Evolutionary conservation across 2,797 vertebrate genomes (phyloP).

Genomic region (Amblyopsis hoosieri): DNA sequence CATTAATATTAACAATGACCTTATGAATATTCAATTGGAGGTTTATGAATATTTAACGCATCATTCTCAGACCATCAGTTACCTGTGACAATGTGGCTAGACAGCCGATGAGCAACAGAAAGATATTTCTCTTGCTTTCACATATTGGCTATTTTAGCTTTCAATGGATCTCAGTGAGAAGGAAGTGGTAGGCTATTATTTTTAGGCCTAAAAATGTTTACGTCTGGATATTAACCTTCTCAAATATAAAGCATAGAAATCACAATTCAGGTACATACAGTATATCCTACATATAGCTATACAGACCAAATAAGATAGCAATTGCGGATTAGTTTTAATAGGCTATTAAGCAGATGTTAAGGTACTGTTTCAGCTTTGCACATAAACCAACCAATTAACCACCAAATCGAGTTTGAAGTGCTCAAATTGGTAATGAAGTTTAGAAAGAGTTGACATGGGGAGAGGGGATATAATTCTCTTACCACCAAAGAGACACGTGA

Average conservation of each 20-base stretch:
- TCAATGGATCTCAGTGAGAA: constrained; percentile 17
- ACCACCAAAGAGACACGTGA: constrained; percentile 22
- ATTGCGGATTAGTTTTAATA: constrained; percentile 37
- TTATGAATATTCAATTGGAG: constrained; percentile 67
- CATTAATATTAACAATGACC: constrained; percentile 65
- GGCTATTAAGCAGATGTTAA: constrained; percentile 44
- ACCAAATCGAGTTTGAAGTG: constrained; percentile 21
- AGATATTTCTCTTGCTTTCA: constrained; percentile 64
- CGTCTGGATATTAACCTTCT: too few species aligned
- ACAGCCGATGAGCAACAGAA: constrained; percentile 71
- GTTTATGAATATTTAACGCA: constrained; percentile 75
- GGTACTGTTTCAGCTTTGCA: constrained; percentile 29
- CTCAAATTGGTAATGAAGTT: constrained; percentile 17
- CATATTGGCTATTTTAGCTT: constrained; percentile 7
- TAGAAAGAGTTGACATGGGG: background rate
- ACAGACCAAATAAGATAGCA: too few species aligned
- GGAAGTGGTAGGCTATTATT: too few species aligned
- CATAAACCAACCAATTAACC: constrained; percentile 32
- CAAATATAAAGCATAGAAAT: constrained; percentile 9
- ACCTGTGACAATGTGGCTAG: constrained; percentile 61
- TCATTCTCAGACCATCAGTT: constrained; percentile 23
- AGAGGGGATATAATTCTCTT: constrained; percentile 8
- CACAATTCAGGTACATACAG: constrained; percentile 9
- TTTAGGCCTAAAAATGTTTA: too few species aligned
- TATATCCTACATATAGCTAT: too few species aligned